These are phyloP conservation scores for Pachycephus smyrnensis DNA, from an alignment of 2,888 invertebrate genomes.

Conservation along the genomic window DNA sequence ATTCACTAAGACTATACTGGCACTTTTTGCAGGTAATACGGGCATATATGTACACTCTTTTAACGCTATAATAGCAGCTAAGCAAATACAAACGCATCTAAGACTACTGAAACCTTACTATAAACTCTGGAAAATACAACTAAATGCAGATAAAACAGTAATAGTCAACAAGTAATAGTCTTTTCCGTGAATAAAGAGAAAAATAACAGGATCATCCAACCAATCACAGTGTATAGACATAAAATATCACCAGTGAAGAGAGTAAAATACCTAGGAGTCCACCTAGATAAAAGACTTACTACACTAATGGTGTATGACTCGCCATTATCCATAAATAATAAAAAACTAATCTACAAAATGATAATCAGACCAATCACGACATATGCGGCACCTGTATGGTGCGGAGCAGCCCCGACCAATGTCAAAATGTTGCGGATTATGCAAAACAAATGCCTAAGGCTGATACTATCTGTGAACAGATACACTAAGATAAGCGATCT, in stretches of 20 bases:
- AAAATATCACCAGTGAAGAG: conserved; percentile 14
- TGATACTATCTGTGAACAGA: too few relatives aligned
- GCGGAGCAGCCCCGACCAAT: conserved; percentile 15
- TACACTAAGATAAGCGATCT: too few relatives aligned
- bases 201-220: neutral
- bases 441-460: too few relatives aligned
- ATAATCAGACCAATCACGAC: conserved; percentile 24
- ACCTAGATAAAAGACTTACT: conserved; percentile 13
- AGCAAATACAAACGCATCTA: conserved; percentile 21
- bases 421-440: conserved; percentile 14
- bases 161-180: too few relatives aligned
- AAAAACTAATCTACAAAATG: conserved; percentile 20
- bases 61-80: conserved; percentile 9
- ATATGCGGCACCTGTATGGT: conserved; percentile 34
- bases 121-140: neutral
- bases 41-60: conserved; percentile 23
- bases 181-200: too few relatives aligned
- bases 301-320: conserved; percentile 10
- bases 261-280: conserved; percentile 18
- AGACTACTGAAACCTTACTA: neutral
- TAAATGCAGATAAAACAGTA: neutral
- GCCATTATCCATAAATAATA: conserved; percentile 12
- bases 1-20: neutral
- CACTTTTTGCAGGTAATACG: conserved; percentile 13
- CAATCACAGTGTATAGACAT: conserved; percentile 9